Percentiles rank a stretch among this genome's conserved stretches.
Conservation (phyloP, 2,888 invertebrate species). For the Acanthococcus lagerstroemiae region DNA sequence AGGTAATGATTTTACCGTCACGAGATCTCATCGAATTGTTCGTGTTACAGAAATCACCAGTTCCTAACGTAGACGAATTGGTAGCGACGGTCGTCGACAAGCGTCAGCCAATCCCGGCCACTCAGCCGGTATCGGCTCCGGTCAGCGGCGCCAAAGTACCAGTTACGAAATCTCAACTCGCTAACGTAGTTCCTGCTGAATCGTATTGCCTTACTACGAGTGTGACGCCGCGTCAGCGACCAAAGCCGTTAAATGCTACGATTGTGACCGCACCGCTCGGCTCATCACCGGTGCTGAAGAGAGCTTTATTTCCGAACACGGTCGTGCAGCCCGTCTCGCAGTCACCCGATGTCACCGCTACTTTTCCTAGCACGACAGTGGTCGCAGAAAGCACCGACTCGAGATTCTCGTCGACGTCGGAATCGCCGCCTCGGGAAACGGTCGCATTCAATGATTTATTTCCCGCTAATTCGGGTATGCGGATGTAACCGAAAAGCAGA, state of each 20-base stretch:
- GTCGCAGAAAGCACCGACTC: slow-evolving; percentile 3
- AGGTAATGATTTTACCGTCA: too few relatives aligned
- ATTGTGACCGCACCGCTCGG: slow-evolving; percentile 32
- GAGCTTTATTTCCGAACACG: slow-evolving; percentile 30
- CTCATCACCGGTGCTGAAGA: slow-evolving; percentile 34
- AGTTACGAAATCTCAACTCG: slow-evolving; percentile 40
- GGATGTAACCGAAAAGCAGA: too few relatives aligned
- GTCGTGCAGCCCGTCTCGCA: slow-evolving; percentile 31
- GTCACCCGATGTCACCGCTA: slow-evolving; percentile 22
- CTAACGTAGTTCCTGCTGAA: slow-evolving; percentile 38
- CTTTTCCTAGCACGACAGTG: neutral
- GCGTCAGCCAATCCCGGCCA: slow-evolving; percentile 12
- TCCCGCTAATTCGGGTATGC: slow-evolving; percentile 17
- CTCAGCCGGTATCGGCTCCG: neutral
- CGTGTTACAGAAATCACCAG: slow-evolving; percentile 51
- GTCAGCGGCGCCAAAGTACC: neutral
- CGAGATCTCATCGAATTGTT: slow-evolving; percentile 1
- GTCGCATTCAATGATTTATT: slow-evolving; percentile 19
- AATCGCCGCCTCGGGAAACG: slow-evolving; percentile 8
- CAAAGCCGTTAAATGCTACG: slow-evolving; percentile 46
- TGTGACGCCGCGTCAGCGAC: slow-evolving; percentile 71
- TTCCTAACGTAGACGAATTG: slow-evolving; percentile 55
- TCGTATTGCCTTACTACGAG: slow-evolving; percentile 62
- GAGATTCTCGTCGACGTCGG: slow-evolving; percentile 8
- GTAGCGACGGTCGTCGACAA: neutral